Percentiles rank a stretch among this genome's conserved stretches.
Evolutionary conservation across 2,888 invertebrate species (phyloP).

Genomic region (Bedellia somnulentella): DNA sequence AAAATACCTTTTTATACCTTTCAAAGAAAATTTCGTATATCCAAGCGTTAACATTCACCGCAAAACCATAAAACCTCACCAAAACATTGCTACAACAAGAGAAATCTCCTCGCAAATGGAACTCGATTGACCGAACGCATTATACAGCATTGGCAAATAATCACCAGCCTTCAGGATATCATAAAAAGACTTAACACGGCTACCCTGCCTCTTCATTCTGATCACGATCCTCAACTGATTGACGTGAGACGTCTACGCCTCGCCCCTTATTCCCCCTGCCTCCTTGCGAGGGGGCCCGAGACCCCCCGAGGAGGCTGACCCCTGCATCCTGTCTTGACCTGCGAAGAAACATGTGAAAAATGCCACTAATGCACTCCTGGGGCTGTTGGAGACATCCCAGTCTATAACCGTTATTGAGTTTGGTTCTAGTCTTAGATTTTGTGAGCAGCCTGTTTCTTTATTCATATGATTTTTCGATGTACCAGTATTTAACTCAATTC

Average conservation of each 20-base stretch:
- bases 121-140: no score
- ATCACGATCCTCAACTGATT: slow-evolving; percentile 57
- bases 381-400: slow-evolving; percentile 1
- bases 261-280: slow-evolving; percentile 11
- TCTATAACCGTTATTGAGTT: slow-evolving; percentile 1
- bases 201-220: slow-evolving; percentile 30
- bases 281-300: slow-evolving; percentile 6
- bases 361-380: slow-evolving; percentile 51
- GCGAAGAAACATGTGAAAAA: slow-evolving; percentile 55
- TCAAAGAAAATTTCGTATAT: no score
- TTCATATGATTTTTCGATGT: no score
- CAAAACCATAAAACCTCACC: neutral
- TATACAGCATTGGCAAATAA: slow-evolving; percentile 20
- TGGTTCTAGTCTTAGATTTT: no score
- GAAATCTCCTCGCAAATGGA: slow-evolving; percentile 2
- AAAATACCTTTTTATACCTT: no score
- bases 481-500: no score
- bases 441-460: no score
- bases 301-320: slow-evolving; percentile 7
- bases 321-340: slow-evolving; percentile 31
- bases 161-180: slow-evolving; percentile 23
- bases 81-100: neutral
- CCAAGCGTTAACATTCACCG: no score
- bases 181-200: slow-evolving; percentile 35
- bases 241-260: slow-evolving; percentile 56